Percentiles rank a stretch among this genome's conserved stretches.
Evolutionary conservation across 2,113 vertebrate genomes (phyloP).

Genomic region (Otus sunia): DNA sequence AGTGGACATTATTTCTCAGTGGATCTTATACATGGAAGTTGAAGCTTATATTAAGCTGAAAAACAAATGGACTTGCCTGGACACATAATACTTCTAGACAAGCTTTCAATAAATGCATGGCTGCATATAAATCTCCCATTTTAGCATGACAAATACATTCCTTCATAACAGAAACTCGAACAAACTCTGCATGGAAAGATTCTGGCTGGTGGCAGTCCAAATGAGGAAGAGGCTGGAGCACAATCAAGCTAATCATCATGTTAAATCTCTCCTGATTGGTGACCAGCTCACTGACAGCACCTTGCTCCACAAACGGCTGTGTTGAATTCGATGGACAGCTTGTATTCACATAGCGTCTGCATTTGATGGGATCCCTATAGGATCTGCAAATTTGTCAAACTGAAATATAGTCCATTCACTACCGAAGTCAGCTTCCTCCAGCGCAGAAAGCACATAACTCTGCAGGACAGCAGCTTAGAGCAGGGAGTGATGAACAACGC

Average conservation of each 20-base stretch:
- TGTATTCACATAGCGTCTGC: background rate
- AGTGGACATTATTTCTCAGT: background rate
- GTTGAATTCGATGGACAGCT: background rate
- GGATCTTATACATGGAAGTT: background rate
- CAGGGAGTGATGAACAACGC: background rate
- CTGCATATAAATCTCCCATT: background rate
- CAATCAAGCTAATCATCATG: background rate
- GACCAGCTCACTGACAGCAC: background rate
- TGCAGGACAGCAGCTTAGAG: background rate
- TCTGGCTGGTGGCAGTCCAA: background rate
- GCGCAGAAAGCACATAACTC: background rate
- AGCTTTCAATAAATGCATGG: background rate
- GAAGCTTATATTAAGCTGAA: background rate
- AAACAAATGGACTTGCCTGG: background rate
- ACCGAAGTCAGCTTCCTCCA: background rate
- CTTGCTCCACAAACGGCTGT: fast-evolving
- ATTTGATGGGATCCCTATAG: background rate
- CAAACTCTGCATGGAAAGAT: background rate
- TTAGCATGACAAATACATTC: background rate
- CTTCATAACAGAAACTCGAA: background rate
- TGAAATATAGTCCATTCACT: background rate
- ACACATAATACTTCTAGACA: background rate
- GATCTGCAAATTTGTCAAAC: background rate
- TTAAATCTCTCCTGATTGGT: fast-evolving
- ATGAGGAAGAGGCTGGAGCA: background rate